Base-by-base conservation (phyloP, 1,140 invertebrate species). In the Drosophila lacertosa region DNA sequence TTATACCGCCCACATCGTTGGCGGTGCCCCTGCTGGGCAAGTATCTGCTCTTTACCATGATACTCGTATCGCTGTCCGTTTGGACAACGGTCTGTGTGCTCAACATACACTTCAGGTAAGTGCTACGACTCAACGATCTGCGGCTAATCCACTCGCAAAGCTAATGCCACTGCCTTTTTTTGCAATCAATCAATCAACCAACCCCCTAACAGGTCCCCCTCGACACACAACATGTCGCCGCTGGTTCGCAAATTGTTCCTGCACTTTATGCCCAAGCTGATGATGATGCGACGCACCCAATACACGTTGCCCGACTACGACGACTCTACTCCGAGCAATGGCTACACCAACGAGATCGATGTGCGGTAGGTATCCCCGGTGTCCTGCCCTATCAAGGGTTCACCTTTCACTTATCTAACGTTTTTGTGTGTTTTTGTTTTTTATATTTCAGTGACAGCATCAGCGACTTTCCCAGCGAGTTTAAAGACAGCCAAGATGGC, bases 11-110 rank as follows among this genome's bases (percentile, higher is more conserved):
- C 11, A 99, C 98, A 15, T 99, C 97, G 13, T 93, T 99, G 71
- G 98, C 98, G 13, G 97, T 99, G 75, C 98, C 98, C n/a, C 92
- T 99, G 51, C 95, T 99, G 57, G 98, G 98, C 71, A 99, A 99
- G 93, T 98, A 98, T 92, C 93, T 97, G 51, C 93, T 99, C 58
- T 99, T 99, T 93, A 99, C 98, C 20, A 99, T 99, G 98, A 97
- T 99, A 72, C 93, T 99, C 70, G 98, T 99, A 54, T 98, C 98
- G 15, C 93, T 99, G 55, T 99, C 98, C 67, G 99, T 99, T 77
- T 96, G 97, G 93, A 97, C 98, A 89, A 99, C 98, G 13, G 98
- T 99, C 45, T 97, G 97, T 83, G 97, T 99, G 24, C 93, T 99
- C 55, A 99, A 99, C 92, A 96, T 99, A 44, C 97, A 99, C 92